These are phyloP conservation scores for Linnaemya vulpina DNA, from an alignment of 2,888 invertebrate species.

Conservation along the genomic window DNA sequence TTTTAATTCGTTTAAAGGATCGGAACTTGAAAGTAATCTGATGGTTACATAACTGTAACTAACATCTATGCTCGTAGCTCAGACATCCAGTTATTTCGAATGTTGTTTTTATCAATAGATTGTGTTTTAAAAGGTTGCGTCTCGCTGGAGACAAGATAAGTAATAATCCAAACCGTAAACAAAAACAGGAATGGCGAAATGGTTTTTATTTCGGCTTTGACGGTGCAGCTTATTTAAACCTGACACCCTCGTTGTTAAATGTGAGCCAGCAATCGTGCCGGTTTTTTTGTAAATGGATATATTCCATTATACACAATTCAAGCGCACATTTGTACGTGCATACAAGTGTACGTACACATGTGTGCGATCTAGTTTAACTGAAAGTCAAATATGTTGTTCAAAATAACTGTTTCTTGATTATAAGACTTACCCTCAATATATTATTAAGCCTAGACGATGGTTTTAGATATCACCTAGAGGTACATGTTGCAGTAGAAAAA, in stretches of 20 bases:
- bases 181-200: slow-evolving; percentile 17
- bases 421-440: too few relatives aligned
- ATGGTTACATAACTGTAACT: neutral
- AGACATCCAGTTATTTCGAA: neutral
- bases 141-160: slow-evolving; percentile 2
- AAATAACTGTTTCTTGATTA: too few relatives aligned
- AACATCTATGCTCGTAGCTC: neutral
- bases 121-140: slow-evolving; percentile 25
- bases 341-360: too few relatives aligned
- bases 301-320: neutral
- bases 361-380: too few relatives aligned
- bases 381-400: too few relatives aligned
- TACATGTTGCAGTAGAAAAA: too few relatives aligned
- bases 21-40: neutral
- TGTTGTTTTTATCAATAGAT: neutral
- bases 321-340: neutral
- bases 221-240: neutral
- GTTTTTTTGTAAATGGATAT: neutral
- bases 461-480: too few relatives aligned
- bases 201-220: slow-evolving; percentile 12
- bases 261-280: too few relatives aligned
- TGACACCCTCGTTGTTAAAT: too few relatives aligned
- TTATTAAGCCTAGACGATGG: too few relatives aligned
- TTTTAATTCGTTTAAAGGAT: slow-evolving; percentile 19
- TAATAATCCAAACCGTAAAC: neutral